A percentile compares a stretch with the other conserved stretches of the same genome.
These are phyloP conservation scores for Drosophila ustulata DNA, from an alignment of 2,888 invertebrate genomes.

Conservation along the genomic window DNA sequence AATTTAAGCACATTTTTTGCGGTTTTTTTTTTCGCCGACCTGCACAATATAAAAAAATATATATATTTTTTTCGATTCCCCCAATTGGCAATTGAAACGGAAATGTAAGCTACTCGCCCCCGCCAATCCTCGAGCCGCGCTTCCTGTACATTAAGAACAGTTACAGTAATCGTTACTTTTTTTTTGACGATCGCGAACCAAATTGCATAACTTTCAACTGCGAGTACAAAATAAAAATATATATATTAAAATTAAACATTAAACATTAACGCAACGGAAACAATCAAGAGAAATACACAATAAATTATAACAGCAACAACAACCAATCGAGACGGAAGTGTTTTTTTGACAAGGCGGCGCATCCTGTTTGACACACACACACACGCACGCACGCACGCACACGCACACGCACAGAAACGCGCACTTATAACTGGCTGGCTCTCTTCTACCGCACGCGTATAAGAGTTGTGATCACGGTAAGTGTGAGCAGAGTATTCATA, in stretches of 20 bases:
- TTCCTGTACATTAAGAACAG: constrained; percentile 47
- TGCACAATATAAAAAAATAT: background rate
- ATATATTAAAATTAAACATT: constrained; percentile 12
- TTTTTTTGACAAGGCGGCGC: constrained; percentile 56
- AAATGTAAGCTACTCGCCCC: constrained; percentile 84
- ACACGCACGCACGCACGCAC: constrained; percentile 7
- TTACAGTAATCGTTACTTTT: constrained; percentile 8
- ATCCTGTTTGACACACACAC: constrained; percentile 62
- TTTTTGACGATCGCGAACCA: constrained; percentile 8
- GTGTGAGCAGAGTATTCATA: too few relatives aligned
- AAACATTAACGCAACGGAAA: constrained; percentile 19
- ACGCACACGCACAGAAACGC: background rate
- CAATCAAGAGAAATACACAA: too few relatives aligned
- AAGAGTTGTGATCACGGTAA: constrained; percentile 54
- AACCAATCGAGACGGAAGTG: constrained; percentile 67
- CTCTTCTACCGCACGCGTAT: constrained; percentile 37
- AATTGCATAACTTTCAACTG: constrained; percentile 33
- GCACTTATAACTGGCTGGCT: constrained; percentile 30
- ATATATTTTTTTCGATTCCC: constrained; percentile 32
- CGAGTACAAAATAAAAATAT: constrained; percentile 28
- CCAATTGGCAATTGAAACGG: constrained; percentile 64
- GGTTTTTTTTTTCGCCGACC: constrained; percentile 2
- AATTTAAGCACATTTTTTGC: background rate
- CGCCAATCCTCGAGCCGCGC: constrained; percentile 45
- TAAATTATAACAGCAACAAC: constrained; percentile 28